Evolutionary conservation across 2,797 vertebrate genomes (phyloP).

Genomic region (Poecilia gillii): DNA sequence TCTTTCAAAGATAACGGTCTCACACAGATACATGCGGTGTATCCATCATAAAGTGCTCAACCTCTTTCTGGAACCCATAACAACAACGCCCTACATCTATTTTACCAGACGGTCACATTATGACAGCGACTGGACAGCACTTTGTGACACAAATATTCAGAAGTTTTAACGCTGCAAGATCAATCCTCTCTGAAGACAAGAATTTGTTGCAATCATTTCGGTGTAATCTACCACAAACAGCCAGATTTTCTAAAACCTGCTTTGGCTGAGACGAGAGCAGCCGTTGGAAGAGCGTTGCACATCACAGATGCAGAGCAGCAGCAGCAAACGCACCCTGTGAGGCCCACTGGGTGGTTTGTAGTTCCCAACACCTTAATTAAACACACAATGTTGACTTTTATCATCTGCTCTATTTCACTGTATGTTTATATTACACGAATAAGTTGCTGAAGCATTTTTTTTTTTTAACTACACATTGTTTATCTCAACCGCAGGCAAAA

Average conservation of each 20-base stretch:
- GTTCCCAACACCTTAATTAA: constrained; percentile 2
- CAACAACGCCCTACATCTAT: neutral
- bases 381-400: neutral
- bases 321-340: neutral
- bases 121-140: neutral
- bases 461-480: constrained; percentile 23
- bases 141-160: neutral
- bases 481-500: constrained; percentile 22
- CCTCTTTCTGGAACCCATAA: neutral
- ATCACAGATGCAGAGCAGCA: neutral
- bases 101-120: neutral
- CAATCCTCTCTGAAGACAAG: neutral
- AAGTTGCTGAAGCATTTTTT: constrained; percentile 10
- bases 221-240: neutral
- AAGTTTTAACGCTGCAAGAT: neutral
- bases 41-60: neutral
- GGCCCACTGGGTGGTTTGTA: neutral
- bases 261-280: neutral
- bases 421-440: constrained; percentile 8
- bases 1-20: neutral
- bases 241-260: neutral
- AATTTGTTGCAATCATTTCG: neutral
- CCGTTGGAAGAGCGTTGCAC: neutral
- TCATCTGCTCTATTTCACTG: neutral
- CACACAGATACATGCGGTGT: neutral